These are phyloP conservation scores for Ancistrus triradiatus DNA, from an alignment of 2,113 vertebrate genomes.

Conservation along the genomic window DNA sequence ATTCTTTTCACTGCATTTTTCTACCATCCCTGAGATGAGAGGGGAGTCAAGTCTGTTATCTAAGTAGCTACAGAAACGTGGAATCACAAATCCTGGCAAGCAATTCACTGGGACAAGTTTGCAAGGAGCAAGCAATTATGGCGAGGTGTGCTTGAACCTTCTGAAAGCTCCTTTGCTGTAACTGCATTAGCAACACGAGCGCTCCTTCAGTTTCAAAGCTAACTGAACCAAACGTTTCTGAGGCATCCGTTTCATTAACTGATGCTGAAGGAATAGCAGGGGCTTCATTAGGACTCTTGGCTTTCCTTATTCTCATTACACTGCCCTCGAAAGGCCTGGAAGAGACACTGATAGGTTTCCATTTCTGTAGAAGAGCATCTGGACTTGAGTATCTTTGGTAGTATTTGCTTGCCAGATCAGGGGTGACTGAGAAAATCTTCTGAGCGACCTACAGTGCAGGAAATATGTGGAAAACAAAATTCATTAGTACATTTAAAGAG, in stretches of 20 bases:
- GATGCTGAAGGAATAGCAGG: not conserved
- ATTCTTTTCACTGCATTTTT: conserved; percentile 11
- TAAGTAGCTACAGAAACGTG: conserved; percentile 52
- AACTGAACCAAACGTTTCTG: not conserved
- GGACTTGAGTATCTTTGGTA: conserved; percentile 43
- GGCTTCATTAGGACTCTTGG: not conserved
- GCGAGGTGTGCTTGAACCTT: not conserved
- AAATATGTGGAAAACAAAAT: not conserved
- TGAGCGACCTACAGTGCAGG: conserved; percentile 13
- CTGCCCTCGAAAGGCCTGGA: conserved; percentile 22
- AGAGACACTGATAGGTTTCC: not conserved
- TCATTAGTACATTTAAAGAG: not conserved
- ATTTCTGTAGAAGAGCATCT: not conserved
- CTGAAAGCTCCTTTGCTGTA: not conserved
- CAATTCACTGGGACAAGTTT: conserved; percentile 8
- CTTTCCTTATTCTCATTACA: not conserved
- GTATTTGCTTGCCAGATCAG: conserved; percentile 30
- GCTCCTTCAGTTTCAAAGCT: not conserved
- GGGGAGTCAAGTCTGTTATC: conserved; percentile 47
- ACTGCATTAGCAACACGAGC: conserved; percentile 1
- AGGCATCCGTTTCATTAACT: not conserved
- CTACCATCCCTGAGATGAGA: conserved; percentile 51
- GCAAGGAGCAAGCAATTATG: not conserved
- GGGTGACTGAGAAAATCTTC: conserved; percentile 19
- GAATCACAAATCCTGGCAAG: conserved; percentile 48